Conservation (phyloP, 2,797 vertebrate species). For the Xenopus petersii region DNA sequence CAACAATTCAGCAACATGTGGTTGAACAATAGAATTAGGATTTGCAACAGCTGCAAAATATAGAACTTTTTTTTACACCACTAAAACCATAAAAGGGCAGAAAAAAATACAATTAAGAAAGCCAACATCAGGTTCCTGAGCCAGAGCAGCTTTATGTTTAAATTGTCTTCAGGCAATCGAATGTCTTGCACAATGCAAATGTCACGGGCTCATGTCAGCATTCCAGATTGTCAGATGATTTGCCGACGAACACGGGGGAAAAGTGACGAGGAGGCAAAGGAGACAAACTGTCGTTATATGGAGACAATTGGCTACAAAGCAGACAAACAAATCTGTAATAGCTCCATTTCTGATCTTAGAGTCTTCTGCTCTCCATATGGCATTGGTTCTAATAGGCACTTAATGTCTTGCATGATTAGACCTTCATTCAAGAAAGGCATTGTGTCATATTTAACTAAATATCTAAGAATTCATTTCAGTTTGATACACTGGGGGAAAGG, state of each 20-base stretch:
- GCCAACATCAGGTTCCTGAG: constrained; percentile 3
- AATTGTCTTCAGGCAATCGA: constrained; percentile 27
- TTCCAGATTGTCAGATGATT: constrained; percentile 22
- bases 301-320: constrained; percentile 32
- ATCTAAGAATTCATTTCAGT: too few species aligned
- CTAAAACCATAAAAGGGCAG: constrained; percentile 14
- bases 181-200: constrained; percentile 36
- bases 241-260: constrained; percentile 8
- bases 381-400: too few species aligned
- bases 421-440: too few species aligned
- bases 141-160: constrained; percentile 16
- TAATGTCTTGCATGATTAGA: too few species aligned
- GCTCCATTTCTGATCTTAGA: background rate
- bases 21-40: background rate
- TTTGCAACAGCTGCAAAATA: background rate
- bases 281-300: constrained; percentile 20
- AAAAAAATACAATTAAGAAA: constrained; percentile 23
- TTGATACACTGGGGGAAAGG: too few species aligned
- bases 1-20: too few species aligned
- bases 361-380: too few species aligned
- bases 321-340: constrained; percentile 46
- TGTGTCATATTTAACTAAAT: too few species aligned
- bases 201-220: constrained; percentile 24
- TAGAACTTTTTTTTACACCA: background rate
- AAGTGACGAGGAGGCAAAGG: constrained; percentile 5